Base-by-base conservation (phyloP, 2,113 vertebrate genomes). In the Anthoscopus minutus region DNA sequence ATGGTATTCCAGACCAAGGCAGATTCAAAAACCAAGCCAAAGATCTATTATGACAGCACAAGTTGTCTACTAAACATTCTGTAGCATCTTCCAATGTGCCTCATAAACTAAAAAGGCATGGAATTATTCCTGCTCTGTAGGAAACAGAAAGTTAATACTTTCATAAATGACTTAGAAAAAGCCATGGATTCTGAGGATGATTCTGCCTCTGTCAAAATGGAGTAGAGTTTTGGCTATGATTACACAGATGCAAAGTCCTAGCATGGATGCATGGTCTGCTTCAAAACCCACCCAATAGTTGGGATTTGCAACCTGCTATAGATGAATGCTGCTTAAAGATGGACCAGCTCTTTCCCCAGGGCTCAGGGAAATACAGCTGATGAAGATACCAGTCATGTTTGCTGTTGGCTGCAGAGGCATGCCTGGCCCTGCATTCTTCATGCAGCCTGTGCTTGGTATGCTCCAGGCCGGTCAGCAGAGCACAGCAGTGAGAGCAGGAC, bases 21-120 rank as follows among this genome's bases (percentile, higher is more conserved):
- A 90, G 67, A 72, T 72, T 72, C 57, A 73, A 81, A 92, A 89
- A 15, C 53, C 57, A 86, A 87, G 73, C n/a, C 53, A 87, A 83
- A 92, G 53, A 69, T 81, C 53, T 89, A 53, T 73, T 96, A 67
- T 38, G n/a, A 87, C 5, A 15, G 73, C 70, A 64, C 66, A 85
- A 91, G 82, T 69, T 72, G 45, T 60, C 90, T 91, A 37, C 70
- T 91, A 79, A 84, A 89, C 69, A 78, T 89, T 92, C 57, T 82
- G 77, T 3, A 11, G 65, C 64, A 64, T 60, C 57, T 85, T 88
- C 44, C 57, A 64, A 8, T 42, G 37, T 70, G 19, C 64, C 65
- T 94, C 5, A 0, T 89, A 90, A 94, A 79, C 65, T 56, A 70
- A 67, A 86, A 89, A 56, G 71, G 78, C 0, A 2, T 0, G 0